phyloP scores from a whole-genome alignment of 2,113 vertebrate genomes.

The Osmerus eperlanus region DNA sequence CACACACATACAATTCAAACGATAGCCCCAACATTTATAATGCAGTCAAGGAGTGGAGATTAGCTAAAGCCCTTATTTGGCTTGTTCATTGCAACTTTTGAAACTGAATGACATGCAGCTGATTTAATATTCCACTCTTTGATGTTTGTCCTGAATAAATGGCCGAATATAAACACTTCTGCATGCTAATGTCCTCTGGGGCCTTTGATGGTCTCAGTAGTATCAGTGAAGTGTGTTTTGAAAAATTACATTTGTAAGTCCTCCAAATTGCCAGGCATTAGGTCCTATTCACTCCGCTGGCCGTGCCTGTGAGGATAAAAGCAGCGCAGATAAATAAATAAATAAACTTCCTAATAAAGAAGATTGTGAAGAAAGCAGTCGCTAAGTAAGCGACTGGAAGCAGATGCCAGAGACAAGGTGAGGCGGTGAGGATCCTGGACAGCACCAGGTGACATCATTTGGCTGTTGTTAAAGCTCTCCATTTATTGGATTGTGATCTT shows the following conservation, averaged over 20 bases:
- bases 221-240: slow-evolving; percentile 64
- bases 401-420: slow-evolving; percentile 20
- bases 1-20: not conserved
- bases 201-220: slow-evolving; percentile 60
- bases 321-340: not conserved
- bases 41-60: slow-evolving; percentile 23
- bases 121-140: slow-evolving; percentile 59
- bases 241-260: slow-evolving; percentile 63
- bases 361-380: too few relatives aligned
- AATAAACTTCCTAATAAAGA: not conserved
- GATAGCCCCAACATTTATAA: too few relatives aligned
- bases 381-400: not conserved
- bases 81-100: slow-evolving; percentile 50
- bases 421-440: slow-evolving; percentile 49
- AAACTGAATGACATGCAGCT: slow-evolving; percentile 54
- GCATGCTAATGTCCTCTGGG: slow-evolving; percentile 62
- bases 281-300: slow-evolving; percentile 33
- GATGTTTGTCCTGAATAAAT: slow-evolving; percentile 66
- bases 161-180: slow-evolving; percentile 66
- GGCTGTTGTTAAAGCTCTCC: slow-evolving; percentile 60
- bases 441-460: slow-evolving; percentile 67
- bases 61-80: slow-evolving; percentile 25
- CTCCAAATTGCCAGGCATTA: slow-evolving; percentile 59
- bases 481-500: slow-evolving; percentile 62
- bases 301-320: slow-evolving; percentile 23